phyloP scores from a whole-genome alignment of 2,113 vertebrate genomes.

The Lepus timidus region DNA sequence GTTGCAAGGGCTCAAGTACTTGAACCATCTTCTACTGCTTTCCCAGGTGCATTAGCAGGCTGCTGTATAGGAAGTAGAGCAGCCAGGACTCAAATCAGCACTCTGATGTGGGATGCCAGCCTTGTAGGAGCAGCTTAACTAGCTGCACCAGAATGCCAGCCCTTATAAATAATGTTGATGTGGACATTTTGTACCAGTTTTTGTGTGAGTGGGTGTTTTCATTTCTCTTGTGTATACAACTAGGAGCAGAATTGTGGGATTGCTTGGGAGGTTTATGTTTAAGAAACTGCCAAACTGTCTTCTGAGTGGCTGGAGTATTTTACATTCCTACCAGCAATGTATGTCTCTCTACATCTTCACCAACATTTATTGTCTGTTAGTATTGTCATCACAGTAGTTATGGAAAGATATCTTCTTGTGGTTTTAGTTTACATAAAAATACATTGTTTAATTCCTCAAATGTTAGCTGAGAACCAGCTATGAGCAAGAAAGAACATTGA shows the following conservation, averaged over 20 bases:
- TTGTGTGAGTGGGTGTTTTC: conserved; percentile 17
- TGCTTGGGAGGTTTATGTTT: neutral
- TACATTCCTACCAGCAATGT: neutral
- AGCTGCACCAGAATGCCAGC: no score
- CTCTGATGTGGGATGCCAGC: no score
- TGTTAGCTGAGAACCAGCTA: neutral
- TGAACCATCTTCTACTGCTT: no score
- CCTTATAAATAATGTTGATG: neutral
- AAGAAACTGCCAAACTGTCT: conserved; percentile 22
- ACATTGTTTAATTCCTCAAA: neutral
- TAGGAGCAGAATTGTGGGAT: neutral
- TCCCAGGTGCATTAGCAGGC: no score
- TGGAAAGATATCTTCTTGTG: neutral
- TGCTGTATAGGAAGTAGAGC: no score
- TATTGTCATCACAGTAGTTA: neutral
- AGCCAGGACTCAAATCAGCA: no score
- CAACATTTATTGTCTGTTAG: conserved; percentile 12
- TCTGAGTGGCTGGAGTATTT: neutral
- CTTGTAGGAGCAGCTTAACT: no score
- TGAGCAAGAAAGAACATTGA: neutral
- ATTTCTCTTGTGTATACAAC: neutral
- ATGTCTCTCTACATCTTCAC: neutral
- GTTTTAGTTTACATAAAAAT: conserved; percentile 50
- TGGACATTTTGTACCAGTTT: conserved; percentile 9
- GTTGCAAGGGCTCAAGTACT: no score